Conservation (phyloP, 2,113 vertebrate species). For the Gavia stellata region DNA sequence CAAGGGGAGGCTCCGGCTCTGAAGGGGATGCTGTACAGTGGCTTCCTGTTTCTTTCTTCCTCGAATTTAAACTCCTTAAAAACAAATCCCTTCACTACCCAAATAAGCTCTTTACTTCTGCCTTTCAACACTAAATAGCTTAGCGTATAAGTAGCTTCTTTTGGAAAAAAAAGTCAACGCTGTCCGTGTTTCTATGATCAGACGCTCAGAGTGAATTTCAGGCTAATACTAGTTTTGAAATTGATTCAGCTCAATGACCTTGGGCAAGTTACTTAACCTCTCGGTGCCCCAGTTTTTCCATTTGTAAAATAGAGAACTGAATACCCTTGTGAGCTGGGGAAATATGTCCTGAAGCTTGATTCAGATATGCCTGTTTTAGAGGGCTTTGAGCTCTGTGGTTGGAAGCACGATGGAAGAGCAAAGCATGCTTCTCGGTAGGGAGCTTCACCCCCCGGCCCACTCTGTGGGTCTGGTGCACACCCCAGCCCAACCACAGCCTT, state of each 20-base stretch:
- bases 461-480: background rate
- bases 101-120: constrained; percentile 58
- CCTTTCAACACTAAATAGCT: constrained; percentile 60
- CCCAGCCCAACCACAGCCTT: background rate
- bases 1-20: background rate
- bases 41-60: constrained; percentile 15
- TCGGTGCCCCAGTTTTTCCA: background rate
- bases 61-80: constrained; percentile 6
- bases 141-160: constrained; percentile 49
- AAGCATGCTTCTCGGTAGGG: background rate
- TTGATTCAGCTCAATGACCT: constrained; percentile 17
- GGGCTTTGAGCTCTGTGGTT: background rate
- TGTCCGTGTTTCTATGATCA: constrained; percentile 25
- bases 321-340: background rate
- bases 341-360: constrained; percentile 10
- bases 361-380: background rate
- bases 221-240: constrained; percentile 22
- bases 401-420: background rate
- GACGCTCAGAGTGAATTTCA: constrained; percentile 27
- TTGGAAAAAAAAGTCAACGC: background rate
- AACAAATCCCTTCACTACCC: background rate
- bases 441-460: background rate
- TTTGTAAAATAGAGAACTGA: constrained; percentile 2
- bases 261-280: constrained; percentile 38
- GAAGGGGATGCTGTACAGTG: background rate